phyloP scores from a whole-genome alignment of 2,113 vertebrate genomes.

The Catharus minimus region DNA sequence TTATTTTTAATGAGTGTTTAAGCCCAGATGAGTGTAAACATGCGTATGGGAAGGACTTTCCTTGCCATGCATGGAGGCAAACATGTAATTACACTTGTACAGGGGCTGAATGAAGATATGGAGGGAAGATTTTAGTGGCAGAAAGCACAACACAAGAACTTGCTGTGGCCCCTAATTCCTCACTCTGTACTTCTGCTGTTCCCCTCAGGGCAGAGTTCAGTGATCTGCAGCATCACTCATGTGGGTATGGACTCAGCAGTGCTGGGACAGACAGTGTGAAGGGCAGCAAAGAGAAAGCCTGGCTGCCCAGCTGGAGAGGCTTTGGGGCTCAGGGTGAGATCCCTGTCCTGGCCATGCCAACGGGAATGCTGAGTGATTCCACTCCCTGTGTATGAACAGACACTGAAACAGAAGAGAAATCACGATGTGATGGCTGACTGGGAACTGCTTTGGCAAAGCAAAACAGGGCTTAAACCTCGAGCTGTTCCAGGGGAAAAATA shows the following conservation, averaged over 20 bases:
- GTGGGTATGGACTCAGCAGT: background rate
- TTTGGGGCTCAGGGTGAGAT: background rate
- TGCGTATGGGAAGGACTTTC: background rate
- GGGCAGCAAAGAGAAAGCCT: background rate
- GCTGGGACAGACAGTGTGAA: background rate
- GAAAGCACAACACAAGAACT: background rate
- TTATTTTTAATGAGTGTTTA: background rate
- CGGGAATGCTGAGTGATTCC: background rate
- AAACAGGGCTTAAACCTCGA: background rate
- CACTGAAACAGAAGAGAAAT: background rate
- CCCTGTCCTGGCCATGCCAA: background rate
- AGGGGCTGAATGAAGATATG: background rate
- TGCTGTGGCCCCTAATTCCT: background rate
- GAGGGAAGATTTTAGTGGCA: background rate
- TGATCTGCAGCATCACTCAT: fast-evolving
- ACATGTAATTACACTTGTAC: background rate
- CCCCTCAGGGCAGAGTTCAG: background rate
- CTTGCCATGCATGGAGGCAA: background rate
- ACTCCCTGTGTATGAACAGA: background rate
- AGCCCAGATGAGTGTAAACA: background rate
- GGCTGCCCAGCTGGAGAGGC: background rate
- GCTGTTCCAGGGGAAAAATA: background rate
- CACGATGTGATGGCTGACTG: fast-evolving
- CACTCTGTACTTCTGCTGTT: background rate
- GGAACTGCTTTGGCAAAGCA: background rate